A percentile compares a stretch with the other conserved stretches of the same genome.
These are phyloP conservation scores for Paramormyrops kingsleyae DNA, from an alignment of 2,113 vertebrate species.

Conservation along the genomic window DNA sequence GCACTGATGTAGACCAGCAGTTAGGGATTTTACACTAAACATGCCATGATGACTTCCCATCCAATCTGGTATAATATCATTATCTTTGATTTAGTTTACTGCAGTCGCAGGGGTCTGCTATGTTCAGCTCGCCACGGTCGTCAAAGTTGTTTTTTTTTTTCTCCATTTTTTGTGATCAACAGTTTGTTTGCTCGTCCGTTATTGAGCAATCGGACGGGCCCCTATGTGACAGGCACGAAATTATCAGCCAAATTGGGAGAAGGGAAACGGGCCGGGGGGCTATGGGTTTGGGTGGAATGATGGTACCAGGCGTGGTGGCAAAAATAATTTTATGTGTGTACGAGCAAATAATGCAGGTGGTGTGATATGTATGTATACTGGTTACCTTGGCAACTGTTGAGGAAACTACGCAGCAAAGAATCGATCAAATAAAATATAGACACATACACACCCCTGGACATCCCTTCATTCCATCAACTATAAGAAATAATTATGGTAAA, in stretches of 20 bases:
- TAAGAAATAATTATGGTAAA: background rate
- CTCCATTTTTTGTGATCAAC: background rate
- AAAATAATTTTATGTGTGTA: background rate
- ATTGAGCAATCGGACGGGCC: background rate
- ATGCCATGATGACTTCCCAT: background rate
- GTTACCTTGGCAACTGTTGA: background rate
- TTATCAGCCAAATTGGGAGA: background rate
- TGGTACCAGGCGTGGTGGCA: background rate
- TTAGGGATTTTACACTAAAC: conserved; percentile 2
- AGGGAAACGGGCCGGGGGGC: background rate
- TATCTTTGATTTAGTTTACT: conserved; percentile 5
- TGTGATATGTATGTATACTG: background rate
- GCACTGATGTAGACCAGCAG: background rate
- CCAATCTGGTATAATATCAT: conserved; percentile 2
- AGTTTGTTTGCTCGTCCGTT: background rate
- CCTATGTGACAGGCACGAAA: background rate
- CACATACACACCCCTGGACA: background rate
- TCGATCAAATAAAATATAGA: background rate
- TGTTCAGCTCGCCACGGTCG: background rate
- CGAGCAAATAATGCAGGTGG: background rate
- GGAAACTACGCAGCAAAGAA: background rate
- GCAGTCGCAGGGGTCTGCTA: background rate
- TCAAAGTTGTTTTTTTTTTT: background rate
- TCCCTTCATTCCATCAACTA: background rate
- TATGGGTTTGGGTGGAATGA: background rate